Evolutionary conservation across 2,888 invertebrate genomes (phyloP), one percentile per base, ranked within the genome.

Genomic region (Cantharis rustica): DNA sequence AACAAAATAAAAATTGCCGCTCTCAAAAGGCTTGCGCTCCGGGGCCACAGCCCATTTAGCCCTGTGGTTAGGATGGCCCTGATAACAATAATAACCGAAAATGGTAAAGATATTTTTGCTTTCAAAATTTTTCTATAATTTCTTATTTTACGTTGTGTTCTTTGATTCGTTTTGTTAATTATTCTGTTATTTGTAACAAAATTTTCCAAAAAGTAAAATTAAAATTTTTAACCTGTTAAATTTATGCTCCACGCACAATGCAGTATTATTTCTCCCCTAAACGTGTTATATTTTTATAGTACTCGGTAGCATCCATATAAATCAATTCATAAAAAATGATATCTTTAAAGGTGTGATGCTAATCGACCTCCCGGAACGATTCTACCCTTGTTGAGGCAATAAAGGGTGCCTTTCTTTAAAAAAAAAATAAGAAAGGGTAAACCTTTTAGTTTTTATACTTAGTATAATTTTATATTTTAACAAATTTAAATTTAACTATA

Each of bases 261-360:
- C 66, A 16, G 16, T 15, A 63, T 63, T 61, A 71, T 62, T 71
- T 71, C 71, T 63, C 61, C 61, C 63, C 63, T 71, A 71, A 71
- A 71, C 63, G 47, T 47, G 47, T 47, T 47, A 4, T n/a, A 47
- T 64, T 64, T 64, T 70, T 75, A 71, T 75, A 71, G 78, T 81
- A 84, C 79, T 81, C 82, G 82, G 82, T 82, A 83, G 82, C 84
- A 84, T 84, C 83, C 83, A 80, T 83, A 84, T 85, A 85, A 85
- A 85, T 85, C 85, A 85, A 83, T 85, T 84, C 83, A 75, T 75
- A 72, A 72, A 69, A 66, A 62, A 76, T 78, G 79, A 79, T 81
- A 82, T 82, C 82, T 83, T 79, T 82, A 86, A 86, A 85, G 85
- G 86, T 86, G 85, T 85, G 85, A 86, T 84, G 85, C 84, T 84